Base-by-base conservation (phyloP, 2,797 vertebrate species). In the Syndactyla subalaris region DNA sequence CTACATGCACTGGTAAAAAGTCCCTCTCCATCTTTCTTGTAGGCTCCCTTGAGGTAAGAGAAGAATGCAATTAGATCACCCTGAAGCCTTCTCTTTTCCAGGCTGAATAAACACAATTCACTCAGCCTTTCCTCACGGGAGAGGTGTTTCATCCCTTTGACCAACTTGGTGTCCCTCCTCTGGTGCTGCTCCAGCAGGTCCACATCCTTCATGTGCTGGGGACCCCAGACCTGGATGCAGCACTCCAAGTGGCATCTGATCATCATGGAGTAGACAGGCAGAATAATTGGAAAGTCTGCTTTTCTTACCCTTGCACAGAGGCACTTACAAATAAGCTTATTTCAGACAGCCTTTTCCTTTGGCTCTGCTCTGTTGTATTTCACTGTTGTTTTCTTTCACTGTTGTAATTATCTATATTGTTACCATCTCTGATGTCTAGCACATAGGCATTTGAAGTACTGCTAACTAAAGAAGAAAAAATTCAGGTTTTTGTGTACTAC, bases 381-480 rank as follows among this genome's bases (percentile, higher is more conserved):
- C 90, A 71, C 73, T 92, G 76, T 54, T 77, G 23, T 65, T 79
- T 88, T 58, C 38, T 68, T 90, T 77, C 72, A 74, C 55, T 62
- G 14, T 63, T 91, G 91, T 88, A 82, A 94, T 95, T 96, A 92
- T 77, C 94, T 95, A 82, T 85, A 68, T 94, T 77, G 96, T 94
- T 91, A 73, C 85, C 73, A 84, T 94, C 80, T 95, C 89, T 83
- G 87, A 78, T 84, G 88, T 88, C 91, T 90, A 89, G 68, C 45
- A 63, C 72, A 92, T 77, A 95, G 63, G 74, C 96, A 76, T 96
- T 95, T 71, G 88, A 95, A 95, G 39, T 76, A 84, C 71, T 92
- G 63, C 62, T 78, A 97, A 93, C 70, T 85, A 77, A 89, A 94
- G 88, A 88, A 89, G 66, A 84, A 91, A 92, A 14, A 73, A 88